Conservation (phyloP, 2,113 vertebrate genomes). For the Thermophis baileyi region DNA sequence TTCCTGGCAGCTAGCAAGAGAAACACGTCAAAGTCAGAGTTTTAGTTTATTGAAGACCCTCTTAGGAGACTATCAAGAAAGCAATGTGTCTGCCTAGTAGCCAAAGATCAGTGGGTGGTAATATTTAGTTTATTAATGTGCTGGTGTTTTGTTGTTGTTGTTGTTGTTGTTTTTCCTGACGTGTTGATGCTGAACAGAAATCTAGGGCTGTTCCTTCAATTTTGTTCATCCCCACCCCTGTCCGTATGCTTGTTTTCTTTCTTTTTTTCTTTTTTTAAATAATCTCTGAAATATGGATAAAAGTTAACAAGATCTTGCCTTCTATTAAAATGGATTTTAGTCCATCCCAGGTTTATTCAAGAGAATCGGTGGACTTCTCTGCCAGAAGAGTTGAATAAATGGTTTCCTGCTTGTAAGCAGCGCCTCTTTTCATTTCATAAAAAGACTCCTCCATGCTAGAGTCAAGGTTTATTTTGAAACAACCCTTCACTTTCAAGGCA, state of each 20-base stretch:
- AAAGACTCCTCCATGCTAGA: constrained; percentile 30
- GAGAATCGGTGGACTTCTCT: constrained; percentile 45
- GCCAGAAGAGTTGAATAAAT: constrained; percentile 52
- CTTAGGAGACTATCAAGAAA: constrained; percentile 70
- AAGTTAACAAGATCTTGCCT: constrained; percentile 70
- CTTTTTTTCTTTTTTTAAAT: constrained; percentile 41
- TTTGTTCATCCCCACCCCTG: constrained; percentile 38
- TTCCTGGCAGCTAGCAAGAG: constrained; percentile 71
- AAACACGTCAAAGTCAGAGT: constrained; percentile 69
- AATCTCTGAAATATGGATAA: constrained; percentile 65
- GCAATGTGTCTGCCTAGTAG: constrained; percentile 62
- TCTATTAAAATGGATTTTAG: constrained; percentile 65
- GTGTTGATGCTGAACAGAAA: constrained; percentile 62
- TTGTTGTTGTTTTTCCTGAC: constrained; percentile 10
- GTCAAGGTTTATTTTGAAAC: constrained; percentile 55
- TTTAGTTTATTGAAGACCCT: constrained; percentile 74
- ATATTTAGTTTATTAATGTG: constrained; percentile 76
- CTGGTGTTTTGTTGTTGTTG: constrained; percentile 57
- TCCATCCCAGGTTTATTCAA: constrained; percentile 57
- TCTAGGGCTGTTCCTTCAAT: constrained; percentile 67
- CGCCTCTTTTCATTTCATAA: constrained; percentile 22
- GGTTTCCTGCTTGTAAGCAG: constrained; percentile 54
- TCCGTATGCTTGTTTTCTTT: neutral
- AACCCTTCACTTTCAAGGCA: constrained; percentile 52
- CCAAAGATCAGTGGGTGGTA: constrained; percentile 65